phyloP scores from a whole-genome alignment of 2,888 invertebrate genomes.

The Odontocerum albicorne region DNA sequence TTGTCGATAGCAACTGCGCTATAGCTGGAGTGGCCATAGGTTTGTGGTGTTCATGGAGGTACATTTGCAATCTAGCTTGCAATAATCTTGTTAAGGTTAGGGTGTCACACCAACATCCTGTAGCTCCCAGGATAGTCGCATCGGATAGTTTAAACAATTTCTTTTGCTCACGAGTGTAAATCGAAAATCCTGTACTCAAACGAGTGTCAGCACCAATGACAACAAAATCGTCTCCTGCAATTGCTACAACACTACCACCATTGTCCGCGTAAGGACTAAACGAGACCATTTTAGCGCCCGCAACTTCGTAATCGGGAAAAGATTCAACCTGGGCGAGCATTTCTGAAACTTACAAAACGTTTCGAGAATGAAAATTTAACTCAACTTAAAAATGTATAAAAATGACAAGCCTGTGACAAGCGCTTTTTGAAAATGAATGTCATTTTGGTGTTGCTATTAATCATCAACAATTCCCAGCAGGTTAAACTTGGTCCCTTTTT shows the following conservation, averaged over 20 bases:
- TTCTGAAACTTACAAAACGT: not conserved
- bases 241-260: constrained; percentile 89
- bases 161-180: constrained; percentile 85
- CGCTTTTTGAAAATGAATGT: constrained; percentile 10
- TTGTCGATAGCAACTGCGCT: constrained; percentile 94
- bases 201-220: constrained; percentile 96
- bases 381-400: not conserved
- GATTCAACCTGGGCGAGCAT: constrained; percentile 21
- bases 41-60: constrained; percentile 91
- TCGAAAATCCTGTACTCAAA: constrained; percentile 86
- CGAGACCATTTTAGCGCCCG: constrained; percentile 53
- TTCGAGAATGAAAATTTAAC: not conserved
- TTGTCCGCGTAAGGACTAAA: constrained; percentile 59
- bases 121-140: constrained; percentile 87
- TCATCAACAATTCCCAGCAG: too few species aligned
- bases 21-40: constrained; percentile 89
- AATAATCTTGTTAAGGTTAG: constrained; percentile 85
- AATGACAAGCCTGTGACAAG: constrained; percentile 17
- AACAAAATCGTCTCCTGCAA: constrained; percentile 94
- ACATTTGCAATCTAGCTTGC: constrained; percentile 90
- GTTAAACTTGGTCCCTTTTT: too few species aligned
- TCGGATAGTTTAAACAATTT: constrained; percentile 83
- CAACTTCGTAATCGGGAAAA: constrained; percentile 41
- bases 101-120: constrained; percentile 98
- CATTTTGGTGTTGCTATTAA: too few species aligned